Percentiles rank a stretch among this genome's conserved stretches.
These are phyloP conservation scores for Drosophila sucinea DNA, from an alignment of 1,140 invertebrate genomes.

Conservation along the genomic window DNA sequence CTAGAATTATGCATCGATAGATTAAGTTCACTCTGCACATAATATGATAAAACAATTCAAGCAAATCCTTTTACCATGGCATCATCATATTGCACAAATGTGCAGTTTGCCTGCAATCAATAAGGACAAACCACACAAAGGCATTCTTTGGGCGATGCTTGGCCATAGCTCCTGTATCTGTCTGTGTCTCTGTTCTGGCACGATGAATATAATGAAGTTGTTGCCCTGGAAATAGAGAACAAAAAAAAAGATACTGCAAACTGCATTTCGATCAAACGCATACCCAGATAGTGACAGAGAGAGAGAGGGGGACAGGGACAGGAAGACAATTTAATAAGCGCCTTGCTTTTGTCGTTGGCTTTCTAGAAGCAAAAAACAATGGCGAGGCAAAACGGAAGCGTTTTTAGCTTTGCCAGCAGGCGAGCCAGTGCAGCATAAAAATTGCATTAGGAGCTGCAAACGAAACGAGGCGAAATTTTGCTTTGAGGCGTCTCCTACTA, in stretches of 20 bases:
- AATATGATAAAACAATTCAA: background rate
- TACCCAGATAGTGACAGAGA: background rate
- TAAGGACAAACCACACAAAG: background rate
- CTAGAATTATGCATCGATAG: background rate
- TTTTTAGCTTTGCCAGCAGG: constrained; percentile 40
- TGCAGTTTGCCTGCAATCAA: background rate
- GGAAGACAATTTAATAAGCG: constrained; percentile 69
- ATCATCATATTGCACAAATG: background rate
- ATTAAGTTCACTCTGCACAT: background rate
- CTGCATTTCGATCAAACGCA: constrained; percentile 62
- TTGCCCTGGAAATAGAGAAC: constrained; percentile 15
- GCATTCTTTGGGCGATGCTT: background rate
- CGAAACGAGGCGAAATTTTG: constrained; percentile 32
- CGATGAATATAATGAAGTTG: constrained; percentile 55
- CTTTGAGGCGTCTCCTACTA: constrained; percentile 38
- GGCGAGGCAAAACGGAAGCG: constrained; percentile 55
- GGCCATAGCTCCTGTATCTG: background rate
- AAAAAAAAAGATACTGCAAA: constrained; percentile 53
- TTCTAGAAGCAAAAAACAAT: constrained; percentile 50
- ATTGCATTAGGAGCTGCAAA: constrained; percentile 71
- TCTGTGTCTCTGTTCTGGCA: background rate
- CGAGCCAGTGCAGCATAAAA: constrained; percentile 70
- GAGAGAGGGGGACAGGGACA: constrained; percentile 6
- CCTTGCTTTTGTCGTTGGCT: constrained; percentile 42
- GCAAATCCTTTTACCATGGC: no score